Evolutionary conservation across 2,113 vertebrate genomes (phyloP).

Genomic region (Solea senegalensis): DNA sequence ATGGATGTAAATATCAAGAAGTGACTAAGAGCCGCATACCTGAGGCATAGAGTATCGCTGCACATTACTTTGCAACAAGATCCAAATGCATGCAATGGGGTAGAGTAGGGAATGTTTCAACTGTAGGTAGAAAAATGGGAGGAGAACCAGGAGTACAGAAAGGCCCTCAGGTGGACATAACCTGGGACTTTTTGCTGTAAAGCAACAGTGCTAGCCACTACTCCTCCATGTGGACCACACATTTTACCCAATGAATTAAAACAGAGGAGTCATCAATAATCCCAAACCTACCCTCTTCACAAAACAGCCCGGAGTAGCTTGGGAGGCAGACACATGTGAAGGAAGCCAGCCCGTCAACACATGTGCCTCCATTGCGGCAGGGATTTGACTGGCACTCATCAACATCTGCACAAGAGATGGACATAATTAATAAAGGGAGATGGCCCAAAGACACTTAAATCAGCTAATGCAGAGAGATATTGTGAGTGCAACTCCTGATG

Average conservation of each 20-base stretch:
- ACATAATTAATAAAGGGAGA: conserved; percentile 11
- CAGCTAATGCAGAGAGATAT: neutral
- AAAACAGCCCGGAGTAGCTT: conserved; percentile 90
- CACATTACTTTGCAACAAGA: neutral
- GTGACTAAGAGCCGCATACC: neutral
- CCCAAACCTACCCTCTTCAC: conserved; percentile 89
- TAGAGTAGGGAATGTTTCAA: conserved; percentile 5
- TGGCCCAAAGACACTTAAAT: neutral
- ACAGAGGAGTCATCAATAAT: neutral
- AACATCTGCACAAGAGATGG: conserved; percentile 81
- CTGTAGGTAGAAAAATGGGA: neutral
- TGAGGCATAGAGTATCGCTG: too few species aligned
- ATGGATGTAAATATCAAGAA: conserved; percentile 5
- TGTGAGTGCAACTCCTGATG: neutral
- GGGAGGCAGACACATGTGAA: conserved; percentile 93
- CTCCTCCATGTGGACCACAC: too few species aligned
- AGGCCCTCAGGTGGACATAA: neutral
- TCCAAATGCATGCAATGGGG: conserved; percentile 1
- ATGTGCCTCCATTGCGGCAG: conserved; percentile 93
- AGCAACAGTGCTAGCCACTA: too few species aligned
- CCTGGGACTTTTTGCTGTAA: too few species aligned
- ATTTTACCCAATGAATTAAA: too few species aligned
- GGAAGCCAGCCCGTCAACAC: conserved; percentile 88
- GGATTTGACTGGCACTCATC: conserved; percentile 96
- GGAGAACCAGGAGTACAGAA: too few species aligned